A percentile compares a stretch with the other conserved stretches of the same genome.
phyloP scores from a whole-genome alignment of 1,140 invertebrate species.

The Brachionus rotundiformis region DNA sequence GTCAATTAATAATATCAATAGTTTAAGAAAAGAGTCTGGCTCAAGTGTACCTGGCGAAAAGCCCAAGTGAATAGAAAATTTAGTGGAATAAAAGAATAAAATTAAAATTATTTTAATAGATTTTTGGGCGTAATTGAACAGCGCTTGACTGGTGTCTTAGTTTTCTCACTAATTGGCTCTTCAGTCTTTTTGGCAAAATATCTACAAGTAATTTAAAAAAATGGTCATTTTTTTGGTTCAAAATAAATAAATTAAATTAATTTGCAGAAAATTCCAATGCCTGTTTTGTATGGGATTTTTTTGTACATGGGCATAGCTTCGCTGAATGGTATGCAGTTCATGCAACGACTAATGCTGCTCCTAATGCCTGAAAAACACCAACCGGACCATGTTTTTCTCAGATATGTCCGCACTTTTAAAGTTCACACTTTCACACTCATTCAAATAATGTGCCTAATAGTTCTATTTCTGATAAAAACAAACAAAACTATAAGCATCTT shows the following conservation, averaged over 20 bases:
- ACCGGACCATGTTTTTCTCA: slow-evolving; percentile 93
- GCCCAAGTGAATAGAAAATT: slow-evolving; percentile 69
- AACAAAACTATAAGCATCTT: slow-evolving; percentile 89
- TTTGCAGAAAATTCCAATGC: slow-evolving; percentile 78
- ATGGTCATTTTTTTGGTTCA: no score
- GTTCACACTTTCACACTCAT: slow-evolving; percentile 93
- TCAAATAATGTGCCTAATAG: slow-evolving; percentile 84
- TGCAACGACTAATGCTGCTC: slow-evolving; percentile 89
- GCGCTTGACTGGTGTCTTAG: slow-evolving; percentile 83
- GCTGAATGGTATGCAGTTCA: slow-evolving; percentile 80
- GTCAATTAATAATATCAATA: slow-evolving; percentile 97
- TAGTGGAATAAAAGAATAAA: not conserved
- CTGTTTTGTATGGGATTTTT: slow-evolving; percentile 89
- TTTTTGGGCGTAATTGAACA: slow-evolving; percentile 89
- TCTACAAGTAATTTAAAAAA: slow-evolving; percentile 23
- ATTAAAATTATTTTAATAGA: not conserved
- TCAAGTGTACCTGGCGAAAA: slow-evolving; percentile 96
- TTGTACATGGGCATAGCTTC: slow-evolving; percentile 98
- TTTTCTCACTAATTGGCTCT: slow-evolving; percentile 77
- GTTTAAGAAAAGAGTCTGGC: slow-evolving; percentile 90
- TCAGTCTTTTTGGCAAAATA: slow-evolving; percentile 45
- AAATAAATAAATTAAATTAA: slow-evolving; percentile 19
- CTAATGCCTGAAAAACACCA: slow-evolving; percentile 99
- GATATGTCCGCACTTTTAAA: slow-evolving; percentile 80
- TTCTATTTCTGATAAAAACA: slow-evolving; percentile 92